Evolutionary conservation across 1,140 invertebrate genomes (phyloP), one percentile per base, ranked within the genome.

Genomic region (Psix sp.): DNA sequence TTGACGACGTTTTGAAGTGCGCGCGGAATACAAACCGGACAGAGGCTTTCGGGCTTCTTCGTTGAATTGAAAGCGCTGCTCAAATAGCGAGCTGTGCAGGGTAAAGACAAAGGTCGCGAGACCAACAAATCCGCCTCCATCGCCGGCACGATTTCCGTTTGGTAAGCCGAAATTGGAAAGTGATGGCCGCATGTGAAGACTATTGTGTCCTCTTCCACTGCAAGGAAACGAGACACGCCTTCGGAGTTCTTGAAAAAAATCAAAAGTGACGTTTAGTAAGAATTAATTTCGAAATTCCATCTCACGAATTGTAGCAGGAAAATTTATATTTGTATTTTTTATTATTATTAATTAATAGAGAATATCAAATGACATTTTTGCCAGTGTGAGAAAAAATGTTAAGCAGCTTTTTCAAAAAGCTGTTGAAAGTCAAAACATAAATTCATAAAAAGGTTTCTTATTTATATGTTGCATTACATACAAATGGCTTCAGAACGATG

Each of bases 181-280:
- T 87, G 80, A 45, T 88, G 86, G 5, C 87, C 86, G 39, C 87
- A 88, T 0, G 87, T 87, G 26, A 88, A 88, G 38, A 86, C 77
- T 77, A 86, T 82, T 5, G 77, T 82, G 20, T 86, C 83, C 49
- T 86, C 84, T 21, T 84, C 77, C 1, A 76, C 62, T 1, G 74
- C 77, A 7, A 87, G 73, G 13, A 87, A 83, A 39, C 79, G 74
- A 6, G 82, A 77, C 3, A 87, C 77, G 10, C 71, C 59, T 46
- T 86, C 80, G 20, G 81, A 73, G 74, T 85, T 82, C 83, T 86
- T 11, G 56, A 57, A 43, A 52, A 60, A 51, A 33, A 62, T 43
- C 51, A 18, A 15, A 35, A 48, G n/a, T 65, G 3, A 24, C 6
- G 11, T 35, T 35, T 3, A 35, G n/a, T 7, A 10, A 35, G 10